Conservation (phyloP, 2,797 vertebrate species). For the Xenopus petersii region DNA sequence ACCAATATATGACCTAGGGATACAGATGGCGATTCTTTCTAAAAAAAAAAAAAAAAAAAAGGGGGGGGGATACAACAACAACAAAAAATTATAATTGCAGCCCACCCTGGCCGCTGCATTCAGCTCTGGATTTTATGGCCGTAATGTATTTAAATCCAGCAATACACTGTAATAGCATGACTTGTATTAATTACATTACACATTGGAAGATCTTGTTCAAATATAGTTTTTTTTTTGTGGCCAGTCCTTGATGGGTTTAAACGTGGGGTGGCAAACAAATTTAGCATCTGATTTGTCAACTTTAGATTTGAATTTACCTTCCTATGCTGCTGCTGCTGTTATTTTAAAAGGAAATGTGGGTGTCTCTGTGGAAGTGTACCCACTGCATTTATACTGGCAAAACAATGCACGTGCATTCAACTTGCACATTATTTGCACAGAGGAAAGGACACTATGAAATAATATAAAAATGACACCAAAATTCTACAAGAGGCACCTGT, state of each 20-base stretch:
- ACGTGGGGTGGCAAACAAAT: neutral
- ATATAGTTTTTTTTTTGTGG: neutral
- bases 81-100: too few species aligned
- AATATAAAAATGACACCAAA: neutral
- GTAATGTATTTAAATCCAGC: neutral
- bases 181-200: neutral
- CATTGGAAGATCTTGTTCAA: neutral
- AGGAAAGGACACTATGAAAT: neutral
- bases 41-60: too few species aligned
- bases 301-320: too few species aligned
- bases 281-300: neutral
- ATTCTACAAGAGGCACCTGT: conserved; percentile 3
- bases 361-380: too few species aligned
- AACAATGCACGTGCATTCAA: neutral
- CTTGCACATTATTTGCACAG: neutral
- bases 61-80: too few species aligned
- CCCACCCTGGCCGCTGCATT: neutral
- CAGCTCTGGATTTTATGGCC: neutral
- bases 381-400: neutral
- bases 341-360: too few species aligned
- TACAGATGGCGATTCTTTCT: too few species aligned
- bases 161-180: neutral
- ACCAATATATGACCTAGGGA: too few species aligned
- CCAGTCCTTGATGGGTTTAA: neutral
- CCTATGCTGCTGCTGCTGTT: too few species aligned